These are phyloP conservation scores for Eurystomus gularis DNA, from an alignment of 2,113 vertebrate species.

Conservation along the genomic window DNA sequence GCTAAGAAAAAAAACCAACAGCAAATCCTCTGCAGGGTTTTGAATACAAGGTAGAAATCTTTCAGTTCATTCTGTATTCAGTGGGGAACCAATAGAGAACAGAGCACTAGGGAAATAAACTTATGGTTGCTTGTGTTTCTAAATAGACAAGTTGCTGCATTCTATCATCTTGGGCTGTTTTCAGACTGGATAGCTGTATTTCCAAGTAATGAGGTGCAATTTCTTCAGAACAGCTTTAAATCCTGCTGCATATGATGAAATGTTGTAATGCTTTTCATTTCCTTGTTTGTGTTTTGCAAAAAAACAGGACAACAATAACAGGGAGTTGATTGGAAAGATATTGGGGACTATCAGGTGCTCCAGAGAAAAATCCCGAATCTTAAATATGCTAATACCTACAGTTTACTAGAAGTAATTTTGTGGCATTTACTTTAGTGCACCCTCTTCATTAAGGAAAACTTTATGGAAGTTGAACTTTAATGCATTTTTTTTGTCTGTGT, in stretches of 20 bases:
- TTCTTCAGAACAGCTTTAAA: slow-evolving; percentile 39
- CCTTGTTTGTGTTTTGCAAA: slow-evolving; percentile 13
- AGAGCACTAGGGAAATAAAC: slow-evolving; percentile 12
- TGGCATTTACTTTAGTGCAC: neutral
- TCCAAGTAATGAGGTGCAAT: slow-evolving; percentile 53
- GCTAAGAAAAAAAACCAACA: neutral
- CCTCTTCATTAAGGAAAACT: slow-evolving; percentile 30
- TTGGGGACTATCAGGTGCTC: neutral
- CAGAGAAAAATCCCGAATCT: neutral
- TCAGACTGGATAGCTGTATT: slow-evolving; percentile 16
- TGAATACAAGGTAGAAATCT: slow-evolving; percentile 17
- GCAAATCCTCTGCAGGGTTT: neutral
- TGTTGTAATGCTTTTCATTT: slow-evolving; percentile 33
- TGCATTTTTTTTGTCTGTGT: neutral
- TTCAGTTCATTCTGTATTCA: slow-evolving; percentile 34
- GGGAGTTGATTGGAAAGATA: slow-evolving; percentile 19
- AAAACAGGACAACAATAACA: neutral
- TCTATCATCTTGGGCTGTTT: slow-evolving; percentile 22
- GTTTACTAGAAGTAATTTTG: neutral
- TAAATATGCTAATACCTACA: neutral
- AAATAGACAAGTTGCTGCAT: slow-evolving; percentile 17
- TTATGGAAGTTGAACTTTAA: slow-evolving; percentile 1
- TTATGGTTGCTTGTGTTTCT: neutral
- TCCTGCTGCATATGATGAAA: slow-evolving; percentile 24
- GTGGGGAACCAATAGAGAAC: neutral